Evolutionary conservation across 2,888 invertebrate species (phyloP).

Genomic region (Tillus elongatus): DNA sequence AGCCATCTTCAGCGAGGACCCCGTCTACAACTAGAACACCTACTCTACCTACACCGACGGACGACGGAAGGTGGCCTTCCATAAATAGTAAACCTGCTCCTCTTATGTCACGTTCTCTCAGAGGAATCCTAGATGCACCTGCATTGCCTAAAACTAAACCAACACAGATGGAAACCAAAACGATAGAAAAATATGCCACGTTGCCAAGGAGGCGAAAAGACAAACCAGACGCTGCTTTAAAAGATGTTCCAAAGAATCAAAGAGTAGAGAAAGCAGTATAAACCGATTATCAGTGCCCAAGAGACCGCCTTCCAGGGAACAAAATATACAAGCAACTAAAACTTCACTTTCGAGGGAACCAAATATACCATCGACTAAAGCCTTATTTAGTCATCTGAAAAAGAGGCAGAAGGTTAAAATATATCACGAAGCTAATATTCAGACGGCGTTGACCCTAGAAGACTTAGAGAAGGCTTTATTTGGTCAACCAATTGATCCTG

Average conservation of each 20-base stretch:
- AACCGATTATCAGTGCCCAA: slow-evolving; percentile 21
- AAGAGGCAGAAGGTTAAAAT: slow-evolving; percentile 54
- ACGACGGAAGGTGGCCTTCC: slow-evolving; percentile 64
- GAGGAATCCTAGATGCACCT: slow-evolving; percentile 36
- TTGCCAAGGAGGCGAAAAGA: slow-evolving; percentile 65
- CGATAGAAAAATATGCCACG: slow-evolving; percentile 68
- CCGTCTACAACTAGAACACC: slow-evolving; percentile 31
- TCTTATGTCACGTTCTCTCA: slow-evolving; percentile 33
- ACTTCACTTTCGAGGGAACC: too few species aligned
- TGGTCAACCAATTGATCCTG: slow-evolving; percentile 43
- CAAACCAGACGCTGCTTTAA: slow-evolving; percentile 45
- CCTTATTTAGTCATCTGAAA: slow-evolving; percentile 38
- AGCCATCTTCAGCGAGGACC: slow-evolving; percentile 14
- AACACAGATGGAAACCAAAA: slow-evolving; percentile 41
- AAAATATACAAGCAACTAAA: too few species aligned
- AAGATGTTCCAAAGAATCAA: slow-evolving; percentile 17
- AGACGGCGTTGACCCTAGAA: slow-evolving; percentile 63
- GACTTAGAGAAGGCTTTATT: slow-evolving; percentile 66
- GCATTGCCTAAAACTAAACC: slow-evolving; percentile 30
- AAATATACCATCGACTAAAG: slow-evolving; percentile 33
- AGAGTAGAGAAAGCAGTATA: slow-evolving; percentile 24
- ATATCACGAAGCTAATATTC: slow-evolving; percentile 69
- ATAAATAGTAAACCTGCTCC: slow-evolving; percentile 41
- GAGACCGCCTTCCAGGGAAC: too few species aligned
- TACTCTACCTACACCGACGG: slow-evolving; percentile 54